Conservation (phyloP, 2,113 vertebrate genomes). For the Misgurnus anguillicaudatus region DNA sequence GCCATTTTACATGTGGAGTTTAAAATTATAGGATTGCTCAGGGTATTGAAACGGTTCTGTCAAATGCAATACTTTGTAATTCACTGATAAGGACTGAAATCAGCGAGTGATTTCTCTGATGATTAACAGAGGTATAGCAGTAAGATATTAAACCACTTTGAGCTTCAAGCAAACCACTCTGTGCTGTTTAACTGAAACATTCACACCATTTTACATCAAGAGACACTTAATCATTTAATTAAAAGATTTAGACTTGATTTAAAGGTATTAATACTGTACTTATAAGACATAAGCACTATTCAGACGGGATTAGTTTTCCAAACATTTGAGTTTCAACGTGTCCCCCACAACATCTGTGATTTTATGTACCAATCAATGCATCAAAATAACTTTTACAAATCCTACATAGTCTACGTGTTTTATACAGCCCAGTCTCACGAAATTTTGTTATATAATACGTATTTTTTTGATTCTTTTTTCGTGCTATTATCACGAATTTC, state of each 20-base stretch:
- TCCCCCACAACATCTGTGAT: too few relatives aligned
- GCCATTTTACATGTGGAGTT: background rate
- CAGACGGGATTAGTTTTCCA: too few relatives aligned
- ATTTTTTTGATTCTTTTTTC: too few relatives aligned
- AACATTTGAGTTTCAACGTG: too few relatives aligned
- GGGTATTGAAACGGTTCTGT: background rate
- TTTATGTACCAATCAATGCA: too few relatives aligned
- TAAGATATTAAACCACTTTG: slow-evolving; percentile 9
- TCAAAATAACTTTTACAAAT: too few relatives aligned
- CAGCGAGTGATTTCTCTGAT: background rate
- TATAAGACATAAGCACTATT: background rate
- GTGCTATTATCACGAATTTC: too few relatives aligned
- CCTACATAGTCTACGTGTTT: too few relatives aligned
- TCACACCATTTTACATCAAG: slow-evolving; percentile 28
- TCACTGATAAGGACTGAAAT: background rate
- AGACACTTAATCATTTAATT: background rate
- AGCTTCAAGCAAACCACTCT: slow-evolving; percentile 28
- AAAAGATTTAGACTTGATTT: background rate
- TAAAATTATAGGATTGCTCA: background rate
- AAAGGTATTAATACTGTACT: background rate
- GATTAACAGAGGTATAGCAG: background rate
- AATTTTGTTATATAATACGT: too few relatives aligned
- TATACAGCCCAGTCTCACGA: too few relatives aligned
- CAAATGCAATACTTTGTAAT: background rate
- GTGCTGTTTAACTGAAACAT: background rate